Evolutionary conservation across 2,113 vertebrate genomes (phyloP).

Genomic region (Ptyas mucosa): DNA sequence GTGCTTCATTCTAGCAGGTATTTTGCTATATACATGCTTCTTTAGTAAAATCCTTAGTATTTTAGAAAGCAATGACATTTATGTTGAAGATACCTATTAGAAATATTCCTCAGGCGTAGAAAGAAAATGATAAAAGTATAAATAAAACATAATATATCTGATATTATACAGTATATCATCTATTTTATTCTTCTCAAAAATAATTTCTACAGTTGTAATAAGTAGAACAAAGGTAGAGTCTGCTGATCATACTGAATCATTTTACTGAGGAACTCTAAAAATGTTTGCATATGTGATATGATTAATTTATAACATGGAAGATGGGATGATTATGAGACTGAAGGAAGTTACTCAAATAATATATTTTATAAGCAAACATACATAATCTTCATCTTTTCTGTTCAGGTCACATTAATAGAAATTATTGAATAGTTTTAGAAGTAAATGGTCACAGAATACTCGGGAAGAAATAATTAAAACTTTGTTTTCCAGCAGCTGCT

Average conservation of each 20-base stretch:
- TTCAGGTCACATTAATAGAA: not conserved
- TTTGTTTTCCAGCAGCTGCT: not conserved
- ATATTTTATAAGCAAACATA: not conserved
- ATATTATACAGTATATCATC: not conserved
- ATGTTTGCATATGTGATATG: not conserved
- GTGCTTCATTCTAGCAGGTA: not conserved
- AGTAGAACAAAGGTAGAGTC: not conserved
- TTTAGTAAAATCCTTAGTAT: not conserved
- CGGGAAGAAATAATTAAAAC: not conserved
- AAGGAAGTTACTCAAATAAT: not conserved
- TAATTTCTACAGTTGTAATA: not conserved
- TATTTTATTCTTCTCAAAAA: not conserved
- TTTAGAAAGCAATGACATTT: not conserved
- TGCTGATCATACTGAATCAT: not conserved
- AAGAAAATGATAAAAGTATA: not conserved
- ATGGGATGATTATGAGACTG: not conserved
- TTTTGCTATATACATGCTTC: not conserved
- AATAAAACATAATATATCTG: not conserved
- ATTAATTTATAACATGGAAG: not conserved
- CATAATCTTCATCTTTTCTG: not conserved
- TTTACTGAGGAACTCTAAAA: not conserved
- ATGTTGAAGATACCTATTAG: not conserved
- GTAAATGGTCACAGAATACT: not conserved
- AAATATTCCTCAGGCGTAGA: not conserved
- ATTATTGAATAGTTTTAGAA: not conserved